These are phyloP conservation scores for Bos taurus DNA, from an alignment of 2,113 vertebrate species.

Conservation along the genomic window ARS-UCD2.0 NC_037342.1:83698001-83698500, in stretches of 20 bases:
- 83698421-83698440: neutral
- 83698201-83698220: neutral
- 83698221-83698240: neutral
- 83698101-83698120: neutral
- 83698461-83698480: neutral
- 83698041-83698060: neutral
- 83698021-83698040: neutral
- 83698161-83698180: neutral
- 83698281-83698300: neutral
- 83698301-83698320: neutral
- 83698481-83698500: rapidly evolving
- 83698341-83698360: neutral
- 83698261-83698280: neutral
- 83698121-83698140: neutral
- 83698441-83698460: neutral
- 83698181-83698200: neutral
- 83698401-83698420: neutral
- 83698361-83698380: neutral
- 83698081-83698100: neutral
- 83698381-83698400: neutral
- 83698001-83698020: neutral
- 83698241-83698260: neutral
- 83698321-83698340: neutral
- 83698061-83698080: neutral
- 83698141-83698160: neutral